Evolutionary conservation across 2,797 vertebrate species (phyloP), one percentile per base, ranked within the genome.

Genomic region (Cossypha heuglini): DNA sequence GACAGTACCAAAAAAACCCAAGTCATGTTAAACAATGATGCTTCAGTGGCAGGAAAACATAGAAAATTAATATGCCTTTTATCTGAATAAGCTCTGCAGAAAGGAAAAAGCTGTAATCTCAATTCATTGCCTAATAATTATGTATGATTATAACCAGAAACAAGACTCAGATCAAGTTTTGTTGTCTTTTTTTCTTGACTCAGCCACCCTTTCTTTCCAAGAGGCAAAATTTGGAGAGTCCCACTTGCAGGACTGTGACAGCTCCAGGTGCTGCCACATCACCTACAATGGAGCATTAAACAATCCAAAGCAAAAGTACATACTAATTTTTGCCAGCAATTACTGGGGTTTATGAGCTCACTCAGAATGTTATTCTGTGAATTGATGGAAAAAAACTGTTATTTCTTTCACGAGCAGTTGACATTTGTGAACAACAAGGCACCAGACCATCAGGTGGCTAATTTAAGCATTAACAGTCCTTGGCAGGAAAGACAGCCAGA

Each of bases 401-500:
- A 93, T 90, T 82, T 94, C 63, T 54, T 86, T 78, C 94, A 85
- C 45, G 73, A 91, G 67, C 82, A 87, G 86, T 67, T 97, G 94
- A 96, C 93, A 97, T 96, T 97, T 97, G 92, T 88, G 97, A 97
- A 97, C 88, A 97, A 95, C 92, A 90, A 97, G 87, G 90, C 71
- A 96, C 84, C 62, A 96, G 59, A 82, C 85, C 95, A 94, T 96
- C 93, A 93, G 93, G 62, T 97, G 96, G 95, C 93, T 96, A 96
- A 97, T 95, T 95, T 95, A 95, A 96, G 76, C 90, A 85, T 80
- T 97, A 97, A 97, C 86, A 95, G 87, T 37, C 73, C 96, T 97
- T 97, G 91, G 91, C 93, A 97, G 85, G 73, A 96, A 93, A 95
- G 64, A 78, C 75, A 94, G 83, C 90, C 86, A 97, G 94, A 96